phyloP scores from a whole-genome alignment of 2,113 vertebrate genomes.

The Thalassarche chlororhynchos region DNA sequence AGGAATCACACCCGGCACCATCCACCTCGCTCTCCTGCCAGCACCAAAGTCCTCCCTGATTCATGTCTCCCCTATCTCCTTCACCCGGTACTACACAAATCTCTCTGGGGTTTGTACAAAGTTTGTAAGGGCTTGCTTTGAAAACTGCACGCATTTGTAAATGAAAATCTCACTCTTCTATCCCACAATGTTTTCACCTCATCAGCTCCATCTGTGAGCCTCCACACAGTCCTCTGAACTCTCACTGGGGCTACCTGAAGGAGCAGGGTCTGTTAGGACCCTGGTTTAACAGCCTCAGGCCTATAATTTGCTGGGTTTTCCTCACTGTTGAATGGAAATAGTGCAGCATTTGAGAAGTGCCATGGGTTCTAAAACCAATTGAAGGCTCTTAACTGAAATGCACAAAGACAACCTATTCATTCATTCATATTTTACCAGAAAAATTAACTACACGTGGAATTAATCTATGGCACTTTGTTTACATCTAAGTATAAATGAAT shows the following conservation, averaged over 20 bases:
- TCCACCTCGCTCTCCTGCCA: neutral
- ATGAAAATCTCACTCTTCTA: neutral
- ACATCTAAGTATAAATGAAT: neutral
- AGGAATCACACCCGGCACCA: neutral
- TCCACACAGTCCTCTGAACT: neutral
- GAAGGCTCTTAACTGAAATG: constrained; percentile 3
- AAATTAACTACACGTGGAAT: neutral
- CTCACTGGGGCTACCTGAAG: neutral
- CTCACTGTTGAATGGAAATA: neutral
- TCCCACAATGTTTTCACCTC: neutral
- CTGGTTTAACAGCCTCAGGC: neutral
- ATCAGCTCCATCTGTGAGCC: neutral
- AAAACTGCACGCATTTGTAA: neutral
- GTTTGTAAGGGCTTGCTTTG: neutral
- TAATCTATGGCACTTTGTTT: constrained; percentile 46
- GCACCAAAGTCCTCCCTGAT: neutral
- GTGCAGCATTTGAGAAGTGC: neutral
- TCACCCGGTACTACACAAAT: neutral
- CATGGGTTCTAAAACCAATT: neutral
- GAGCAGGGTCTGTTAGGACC: neutral
- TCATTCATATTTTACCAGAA: constrained; percentile 2
- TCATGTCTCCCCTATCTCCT: fast-evolving
- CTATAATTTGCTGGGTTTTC: neutral
- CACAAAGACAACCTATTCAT: neutral
- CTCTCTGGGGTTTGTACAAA: neutral